A percentile compares a stretch with the other conserved stretches of the same genome.
These are phyloP conservation scores for Micropterix aruncella DNA, from an alignment of 2,888 invertebrate genomes.

Conservation along the genomic window DNA sequence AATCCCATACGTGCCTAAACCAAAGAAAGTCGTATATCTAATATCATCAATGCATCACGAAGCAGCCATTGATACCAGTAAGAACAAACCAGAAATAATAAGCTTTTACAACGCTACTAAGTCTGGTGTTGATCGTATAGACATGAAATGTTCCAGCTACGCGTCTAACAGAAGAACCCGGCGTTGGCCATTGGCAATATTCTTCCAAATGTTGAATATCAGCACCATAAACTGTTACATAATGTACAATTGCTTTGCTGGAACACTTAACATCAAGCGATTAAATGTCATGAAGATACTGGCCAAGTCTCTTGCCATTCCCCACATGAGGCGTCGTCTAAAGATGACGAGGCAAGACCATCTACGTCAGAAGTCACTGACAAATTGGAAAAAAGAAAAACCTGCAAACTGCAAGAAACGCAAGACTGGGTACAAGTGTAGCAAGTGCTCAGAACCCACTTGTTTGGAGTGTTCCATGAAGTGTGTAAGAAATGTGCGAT, in stretches of 20 bases:
- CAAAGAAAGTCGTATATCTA: not conserved
- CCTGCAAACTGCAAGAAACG: not conserved
- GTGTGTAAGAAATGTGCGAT: not conserved
- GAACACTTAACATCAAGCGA: not conserved
- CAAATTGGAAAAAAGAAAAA: too few relatives aligned
- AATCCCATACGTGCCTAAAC: not conserved
- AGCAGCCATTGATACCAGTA: not conserved
- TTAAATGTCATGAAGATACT: slow-evolving; percentile 1
- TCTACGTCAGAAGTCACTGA: not conserved
- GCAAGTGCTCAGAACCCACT: too few relatives aligned
- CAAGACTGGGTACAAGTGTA: slow-evolving; percentile 1
- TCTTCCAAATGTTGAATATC: slow-evolving; percentile 1
- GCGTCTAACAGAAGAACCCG: not conserved
- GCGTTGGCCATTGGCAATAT: slow-evolving; percentile 1
- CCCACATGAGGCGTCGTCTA: slow-evolving; percentile 1
- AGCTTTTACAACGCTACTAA: not conserved
- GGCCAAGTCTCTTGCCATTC: not conserved
- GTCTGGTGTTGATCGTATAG: not conserved
- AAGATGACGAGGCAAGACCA: not conserved
- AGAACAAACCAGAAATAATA: not conserved
- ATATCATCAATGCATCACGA: slow-evolving; percentile 1
- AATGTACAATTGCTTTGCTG: slow-evolving; percentile 1
- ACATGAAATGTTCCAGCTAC: not conserved
- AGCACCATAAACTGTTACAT: slow-evolving; percentile 1
- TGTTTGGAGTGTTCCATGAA: too few relatives aligned